These are phyloP conservation scores for Dascyllus trimaculatus DNA, from an alignment of 2,113 vertebrate species.

Conservation along the genomic window DNA sequence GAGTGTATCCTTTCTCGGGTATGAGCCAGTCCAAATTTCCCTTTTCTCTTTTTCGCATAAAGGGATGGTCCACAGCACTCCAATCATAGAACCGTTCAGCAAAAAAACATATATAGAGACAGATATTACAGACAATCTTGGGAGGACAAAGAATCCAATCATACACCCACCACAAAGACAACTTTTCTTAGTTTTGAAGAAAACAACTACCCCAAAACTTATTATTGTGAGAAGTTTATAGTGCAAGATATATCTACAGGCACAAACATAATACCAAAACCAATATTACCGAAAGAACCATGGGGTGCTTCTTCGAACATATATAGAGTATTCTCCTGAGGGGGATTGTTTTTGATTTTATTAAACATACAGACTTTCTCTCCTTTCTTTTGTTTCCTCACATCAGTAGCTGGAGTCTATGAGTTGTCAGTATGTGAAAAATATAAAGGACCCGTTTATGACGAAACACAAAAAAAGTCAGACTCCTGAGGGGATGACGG, in stretches of 20 bases:
- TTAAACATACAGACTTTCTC: constrained; percentile 35
- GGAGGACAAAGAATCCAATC: constrained; percentile 60
- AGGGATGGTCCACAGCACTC: constrained; percentile 48
- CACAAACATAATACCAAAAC: constrained; percentile 35
- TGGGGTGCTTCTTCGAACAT: constrained; percentile 10
- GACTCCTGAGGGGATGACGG: constrained; percentile 37
- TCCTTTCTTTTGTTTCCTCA: constrained; percentile 33
- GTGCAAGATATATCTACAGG: constrained; percentile 28
- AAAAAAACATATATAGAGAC: constrained; percentile 32
- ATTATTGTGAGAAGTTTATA: constrained; percentile 34
- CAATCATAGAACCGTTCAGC: constrained; percentile 47
- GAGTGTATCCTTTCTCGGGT: constrained; percentile 59
- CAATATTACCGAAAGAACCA: constrained; percentile 39
- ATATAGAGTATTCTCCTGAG: constrained; percentile 21
- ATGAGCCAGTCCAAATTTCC: constrained; percentile 51
- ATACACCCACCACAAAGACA: not conserved
- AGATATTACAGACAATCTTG: constrained; percentile 44
- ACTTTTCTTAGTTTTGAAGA: constrained; percentile 42
- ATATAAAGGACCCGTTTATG: constrained; percentile 59
- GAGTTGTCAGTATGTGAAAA: constrained; percentile 42
- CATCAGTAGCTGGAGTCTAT: constrained; percentile 12
- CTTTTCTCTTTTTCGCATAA: constrained; percentile 38
- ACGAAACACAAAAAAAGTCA: constrained; percentile 26
- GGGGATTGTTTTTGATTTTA: constrained; percentile 22
- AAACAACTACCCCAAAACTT: constrained; percentile 31